Base-by-base conservation (phyloP, 2,113 vertebrate species). In the Crotalus helleri region DNA sequence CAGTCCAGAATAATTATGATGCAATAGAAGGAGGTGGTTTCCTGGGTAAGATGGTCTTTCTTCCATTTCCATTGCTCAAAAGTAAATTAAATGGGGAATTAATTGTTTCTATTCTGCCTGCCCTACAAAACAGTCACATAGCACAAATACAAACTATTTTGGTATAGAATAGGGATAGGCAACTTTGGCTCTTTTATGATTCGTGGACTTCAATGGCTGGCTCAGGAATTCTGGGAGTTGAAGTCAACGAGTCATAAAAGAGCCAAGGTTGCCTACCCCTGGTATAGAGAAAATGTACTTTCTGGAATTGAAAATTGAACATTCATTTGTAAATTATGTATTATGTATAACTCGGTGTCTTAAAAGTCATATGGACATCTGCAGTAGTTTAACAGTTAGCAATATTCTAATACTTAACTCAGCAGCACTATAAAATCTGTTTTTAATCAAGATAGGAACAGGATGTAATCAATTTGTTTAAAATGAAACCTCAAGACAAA, bases 11-110 rank as follows among this genome's bases (percentile, higher is more conserved):
- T 96, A 98, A 96, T 97, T 99, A 98, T 0, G 98, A 99, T 96
- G 97, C 98, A 46, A 97, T 99, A 96, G 99, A 99, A 97, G 97
- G 98, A 69, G 98, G 98, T 94, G 98, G 97, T 96, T 97, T 97
- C 95, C 98, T 98, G 96, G 98, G 99, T 99, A 98, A 98, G 98
- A 92, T 88, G 94, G 94, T 93, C 89, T 91, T 91, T 94, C 92
- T 88, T 94, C 94, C 9, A 15, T 4, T 2, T 29, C 57, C 46
- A 59, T 53, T 90, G 54, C 53, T 90, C 59, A 61, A 86, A 59
- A 9, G 6, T 46, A 74, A 51, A 81, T 54, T 92, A 88, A 64
- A 46, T 57, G 6, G 26, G 10, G 64, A 93, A 39, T 15, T 92
- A 85, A n/a, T 46, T n/a, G 11, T 58, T 89, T 89, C 33, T 57